These are phyloP conservation scores for Gymnopithys bicolor DNA, from an alignment of 2,797 vertebrate species.

Conservation along the genomic window DNA sequence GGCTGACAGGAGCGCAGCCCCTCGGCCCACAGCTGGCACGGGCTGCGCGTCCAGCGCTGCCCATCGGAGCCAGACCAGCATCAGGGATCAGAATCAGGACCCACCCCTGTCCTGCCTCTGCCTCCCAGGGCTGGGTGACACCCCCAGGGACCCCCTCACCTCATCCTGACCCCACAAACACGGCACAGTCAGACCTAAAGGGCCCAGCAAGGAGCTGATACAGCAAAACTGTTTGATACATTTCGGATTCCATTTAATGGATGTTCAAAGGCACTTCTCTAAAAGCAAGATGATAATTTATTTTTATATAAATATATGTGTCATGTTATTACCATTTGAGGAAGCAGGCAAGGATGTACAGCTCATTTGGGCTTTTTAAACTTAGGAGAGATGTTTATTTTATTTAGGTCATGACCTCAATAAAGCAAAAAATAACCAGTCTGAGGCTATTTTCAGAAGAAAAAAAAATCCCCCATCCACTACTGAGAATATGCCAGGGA, in stretches of 20 bases:
- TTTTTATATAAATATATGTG: background rate
- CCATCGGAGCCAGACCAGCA: fast-evolving
- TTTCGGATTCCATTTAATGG: background rate
- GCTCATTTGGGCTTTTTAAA: background rate
- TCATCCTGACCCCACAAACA: fast-evolving
- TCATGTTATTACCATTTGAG: background rate
- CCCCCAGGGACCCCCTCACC: background rate
- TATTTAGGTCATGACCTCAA: constrained; percentile 13
- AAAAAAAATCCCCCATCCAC: background rate
- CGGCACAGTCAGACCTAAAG: fast-evolving
- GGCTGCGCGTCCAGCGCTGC: fast-evolving
- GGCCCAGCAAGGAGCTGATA: background rate
- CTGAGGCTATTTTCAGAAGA: background rate
- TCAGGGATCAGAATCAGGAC: fast-evolving
- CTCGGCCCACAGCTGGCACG: fast-evolving
- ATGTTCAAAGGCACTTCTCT: background rate
- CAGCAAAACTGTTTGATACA: fast-evolving
- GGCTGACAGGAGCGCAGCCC: fast-evolving
- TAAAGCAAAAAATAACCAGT: background rate
- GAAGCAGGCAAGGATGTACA: background rate
- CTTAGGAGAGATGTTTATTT: background rate
- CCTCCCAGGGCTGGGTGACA: background rate
- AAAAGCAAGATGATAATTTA: background rate
- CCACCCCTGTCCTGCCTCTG: background rate
- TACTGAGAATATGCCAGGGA: background rate